Conservation (phyloP, 2,113 vertebrate species). For the Axis porcinus region DNA sequence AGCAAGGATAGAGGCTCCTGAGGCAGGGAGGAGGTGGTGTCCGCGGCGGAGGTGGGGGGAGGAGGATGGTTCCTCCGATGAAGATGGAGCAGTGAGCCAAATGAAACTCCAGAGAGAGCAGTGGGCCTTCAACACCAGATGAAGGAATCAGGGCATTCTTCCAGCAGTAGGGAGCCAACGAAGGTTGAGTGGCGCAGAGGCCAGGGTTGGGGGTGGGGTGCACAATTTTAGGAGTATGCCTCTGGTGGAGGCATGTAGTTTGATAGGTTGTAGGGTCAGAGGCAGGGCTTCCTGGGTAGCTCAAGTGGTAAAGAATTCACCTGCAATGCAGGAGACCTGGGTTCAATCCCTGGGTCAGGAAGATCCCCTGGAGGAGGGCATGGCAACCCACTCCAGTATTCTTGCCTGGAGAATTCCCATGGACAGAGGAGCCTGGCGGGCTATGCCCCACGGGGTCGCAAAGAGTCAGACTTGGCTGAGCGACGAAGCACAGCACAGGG, state of each 20-base stretch:
- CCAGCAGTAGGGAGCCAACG: not conserved
- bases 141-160: not conserved
- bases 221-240: not conserved
- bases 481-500: not conserved
- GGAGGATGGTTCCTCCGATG: accelerated
- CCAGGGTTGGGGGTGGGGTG: accelerated
- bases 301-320: not conserved
- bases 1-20: not conserved
- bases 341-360: not conserved
- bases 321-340: not conserved
- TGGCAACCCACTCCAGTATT: no score
- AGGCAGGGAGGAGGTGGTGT: not conserved
- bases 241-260: not conserved
- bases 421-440: not conserved
- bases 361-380: not conserved
- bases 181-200: not conserved
- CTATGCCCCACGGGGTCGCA: not conserved
- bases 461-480: not conserved
- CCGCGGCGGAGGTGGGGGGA: accelerated
- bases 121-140: not conserved
- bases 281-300: not conserved
- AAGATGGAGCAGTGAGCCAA: not conserved
- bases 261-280: not conserved
- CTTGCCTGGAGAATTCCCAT: not conserved
- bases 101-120: no score